Base-by-base conservation (phyloP, 2,888 invertebrate genomes). In the Exocentrus adspersus region DNA sequence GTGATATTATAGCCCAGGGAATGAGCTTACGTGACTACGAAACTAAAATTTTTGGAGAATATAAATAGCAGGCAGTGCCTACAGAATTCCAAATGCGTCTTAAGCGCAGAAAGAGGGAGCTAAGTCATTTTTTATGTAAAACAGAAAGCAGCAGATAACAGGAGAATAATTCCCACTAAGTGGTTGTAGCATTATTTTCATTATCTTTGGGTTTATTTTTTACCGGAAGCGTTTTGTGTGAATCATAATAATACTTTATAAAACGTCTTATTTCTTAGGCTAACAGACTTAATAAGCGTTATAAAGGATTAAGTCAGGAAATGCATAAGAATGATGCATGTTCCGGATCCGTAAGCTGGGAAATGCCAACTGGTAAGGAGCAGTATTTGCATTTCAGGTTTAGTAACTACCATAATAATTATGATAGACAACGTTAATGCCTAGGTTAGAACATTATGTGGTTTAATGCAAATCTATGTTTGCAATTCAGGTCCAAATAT, bases 61-160 rank as follows among this genome's bases (percentile, higher is more conserved):
- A 50, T 50, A 50, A 50, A 50, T 50, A 28, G 28, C 50, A 16
- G 28, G 50, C 6, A 28, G 20, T 50, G 50, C 30, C 21, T 24
- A 17, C 21, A 14, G 28, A 28, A 50, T 50, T 50, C 50, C 10
- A 30, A 28, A 30, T 50, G 28, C 30, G 28, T 16, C 28, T 50
- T 50, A 50, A 50, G 17, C 16, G 28, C 20, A 20, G 50, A 50
- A 30, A 37, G 37, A 50, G 12, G 28, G 50, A 6, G 30, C 20
- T 50, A 28, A 50, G 28, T 7, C 28, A 24, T 50, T 50, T 28
- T 50, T 50, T 50, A 50, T 21, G 28, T 30, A 14, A 50, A 17
- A 16, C 14, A 50, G 28, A 21, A 30, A 50, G 48, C 50, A 50
- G 12, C 30, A 50, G 28, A 50, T 28, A 48, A 50, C 30, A 17